A percentile compares a stretch with the other conserved stretches of the same genome.
Conservation (phyloP, 2,797 vertebrate species). For the Danio kyathit region DNA sequence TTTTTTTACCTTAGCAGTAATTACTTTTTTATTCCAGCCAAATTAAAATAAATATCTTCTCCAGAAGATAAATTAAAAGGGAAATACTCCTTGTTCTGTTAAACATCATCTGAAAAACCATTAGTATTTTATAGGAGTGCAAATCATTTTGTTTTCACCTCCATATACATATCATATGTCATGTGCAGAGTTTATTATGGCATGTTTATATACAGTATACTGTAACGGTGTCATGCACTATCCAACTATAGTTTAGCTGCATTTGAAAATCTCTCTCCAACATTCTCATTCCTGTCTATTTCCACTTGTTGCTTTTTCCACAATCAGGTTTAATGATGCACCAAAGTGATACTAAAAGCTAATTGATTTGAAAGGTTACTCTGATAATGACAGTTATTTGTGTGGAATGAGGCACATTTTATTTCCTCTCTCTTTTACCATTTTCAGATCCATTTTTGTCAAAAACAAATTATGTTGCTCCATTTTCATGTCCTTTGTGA, state of each 20-base stretch:
- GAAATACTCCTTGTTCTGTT: too few species aligned
- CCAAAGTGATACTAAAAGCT: slow-evolving; percentile 21
- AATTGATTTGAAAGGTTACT: slow-evolving; percentile 13
- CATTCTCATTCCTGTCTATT: not conserved
- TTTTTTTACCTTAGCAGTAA: too few species aligned
- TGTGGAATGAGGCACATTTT: not conserved
- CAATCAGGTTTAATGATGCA: slow-evolving; percentile 23
- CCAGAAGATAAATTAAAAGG: too few species aligned
- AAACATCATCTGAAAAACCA: too few species aligned
- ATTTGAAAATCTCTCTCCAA: not conserved
- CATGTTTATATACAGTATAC: not conserved
- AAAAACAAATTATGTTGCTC: not conserved
- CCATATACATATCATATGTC: too few species aligned
- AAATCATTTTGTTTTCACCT: too few species aligned
- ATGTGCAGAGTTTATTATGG: not conserved
- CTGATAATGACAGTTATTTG: slow-evolving; percentile 41
- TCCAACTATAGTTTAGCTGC: not conserved
- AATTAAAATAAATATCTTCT: too few species aligned
- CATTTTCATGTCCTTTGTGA: not conserved
- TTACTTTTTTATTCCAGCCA: too few species aligned
- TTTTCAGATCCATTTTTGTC: not conserved
- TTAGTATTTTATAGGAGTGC: too few species aligned
- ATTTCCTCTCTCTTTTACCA: not conserved
- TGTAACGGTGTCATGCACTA: not conserved
- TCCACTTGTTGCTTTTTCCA: not conserved